Base-by-base conservation (phyloP, 2,888 invertebrate species). In the Nomada fucata region DNA sequence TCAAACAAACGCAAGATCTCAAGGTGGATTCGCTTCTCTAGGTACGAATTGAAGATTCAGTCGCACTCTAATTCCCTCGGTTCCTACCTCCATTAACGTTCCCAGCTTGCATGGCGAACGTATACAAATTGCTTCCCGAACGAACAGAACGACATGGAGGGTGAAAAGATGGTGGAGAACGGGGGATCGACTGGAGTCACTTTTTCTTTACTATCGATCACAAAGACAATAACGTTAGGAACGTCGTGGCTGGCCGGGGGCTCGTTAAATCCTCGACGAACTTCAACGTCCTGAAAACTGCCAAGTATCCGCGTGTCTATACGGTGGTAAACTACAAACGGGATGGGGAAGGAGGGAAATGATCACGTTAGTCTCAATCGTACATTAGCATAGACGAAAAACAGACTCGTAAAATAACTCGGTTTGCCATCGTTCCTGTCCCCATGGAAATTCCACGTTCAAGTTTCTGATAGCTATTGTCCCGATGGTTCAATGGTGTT, bases 321-420 rank as follows among this genome's bases (percentile, higher is more conserved):
- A 57, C 68, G 76, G 65, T 63, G 47, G 70, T 59, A 65, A 67
- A 63, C 11, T 53, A 13, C 13, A 42, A 13, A 26, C 29, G 50
- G 68, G 57, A n/a, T 7, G 36, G 2, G 26, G 18, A n/a, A 13
- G 44, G 70, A 55, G 60, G 47, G 72, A 71, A 77, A 83, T 81
- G 87, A 87, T 87, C 82, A 88, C 80, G 85, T 86, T 88, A 82
- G 76, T 83, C 75, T 76, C 79, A 77, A 82, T 83, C 85, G 88
- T 89, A 78, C 84, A 91, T 91, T 91, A 90, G 90, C 91, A 91
- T 91, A 90, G 87, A 86, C 88, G 90, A 91, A 91, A 91, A 91
- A 91, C 90, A 91, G 86, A 90, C 85, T 91, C 90, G 89, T 91
- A 91, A 91, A 91, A 87, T 85, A 85, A 82, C 63, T 80, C 84